Evolutionary conservation across 2,888 invertebrate species (phyloP), one percentile per base, ranked within the genome.

Genomic region (Corythucha ciliata): DNA sequence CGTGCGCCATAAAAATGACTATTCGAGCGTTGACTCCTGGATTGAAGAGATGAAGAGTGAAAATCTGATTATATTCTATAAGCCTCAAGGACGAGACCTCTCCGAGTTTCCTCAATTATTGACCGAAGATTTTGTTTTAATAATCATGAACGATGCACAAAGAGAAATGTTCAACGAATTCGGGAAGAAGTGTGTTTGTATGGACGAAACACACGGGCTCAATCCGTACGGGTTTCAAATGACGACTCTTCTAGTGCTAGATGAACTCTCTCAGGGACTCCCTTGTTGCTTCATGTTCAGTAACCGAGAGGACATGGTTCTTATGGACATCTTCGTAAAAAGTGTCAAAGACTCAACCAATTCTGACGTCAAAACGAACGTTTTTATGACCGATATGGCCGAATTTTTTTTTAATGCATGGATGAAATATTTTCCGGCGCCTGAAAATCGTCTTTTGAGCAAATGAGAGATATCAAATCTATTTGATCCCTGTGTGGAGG

Each of bases 381-480:
- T 57, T n/a, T 61, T 63, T 39, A 62, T 63, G 61, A 58, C 60
- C 1, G 61, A 63, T 42, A 57, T 58, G 52, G 59, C 52, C 5
- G 50, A 57, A 10, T 36, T 55, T 8, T 63, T 57, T 29, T 60
- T 55, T 41, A 60, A 57, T 36, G 60, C 59, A 22, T 63, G 62
- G 61, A 27, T 40, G 10, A 2, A 32, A 7, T 48, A n/a, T n/a
- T n/a, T n/a, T n/a, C n/a, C n/a, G n/a, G n/a, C n/a, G n/a, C n/a
- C n/a, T n/a, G n/a, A n/a, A n/a, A n/a, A n/a, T n/a, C n/a, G n/a
- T n/a, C n/a, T n/a, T n/a, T n/a, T n/a, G n/a, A n/a, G n/a, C n/a
- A n/a, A n/a, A n/a, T n/a, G n/a, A n/a, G n/a, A n/a, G n/a, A n/a
- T n/a, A n/a, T n/a, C n/a, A n/a, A n/a, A n/a, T n/a, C n/a, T n/a